Evolutionary conservation across 1,140 invertebrate genomes (phyloP).

Genomic region (Drosophila orosa): DNA sequence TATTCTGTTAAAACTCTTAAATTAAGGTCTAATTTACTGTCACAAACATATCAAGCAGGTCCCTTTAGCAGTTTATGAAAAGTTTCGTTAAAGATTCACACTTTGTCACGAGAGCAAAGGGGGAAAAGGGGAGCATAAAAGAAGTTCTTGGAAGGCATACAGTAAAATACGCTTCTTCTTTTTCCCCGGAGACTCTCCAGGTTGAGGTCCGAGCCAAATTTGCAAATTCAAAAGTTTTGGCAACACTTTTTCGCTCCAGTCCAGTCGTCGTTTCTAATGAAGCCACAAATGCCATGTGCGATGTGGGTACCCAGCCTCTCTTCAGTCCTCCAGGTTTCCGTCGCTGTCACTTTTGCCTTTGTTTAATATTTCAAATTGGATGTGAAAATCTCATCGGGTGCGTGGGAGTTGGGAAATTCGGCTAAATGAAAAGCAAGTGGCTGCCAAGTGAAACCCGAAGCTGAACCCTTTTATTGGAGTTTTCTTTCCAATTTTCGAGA

Average conservation of each 20-base stretch:
- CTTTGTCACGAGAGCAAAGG: constrained; percentile 11
- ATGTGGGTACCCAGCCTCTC: constrained; percentile 6
- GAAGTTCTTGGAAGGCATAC: constrained; percentile 4
- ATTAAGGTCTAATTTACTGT: neutral
- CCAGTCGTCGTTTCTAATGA: constrained; percentile 37
- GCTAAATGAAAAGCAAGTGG: constrained; percentile 41
- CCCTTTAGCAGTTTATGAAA: neutral
- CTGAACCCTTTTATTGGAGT: constrained; percentile 43
- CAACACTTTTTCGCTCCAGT: constrained; percentile 2
- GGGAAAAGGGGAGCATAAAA: neutral
- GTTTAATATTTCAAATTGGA: constrained; percentile 72
- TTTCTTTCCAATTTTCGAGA: constrained; percentile 43
- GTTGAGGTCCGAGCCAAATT: constrained; percentile 12
- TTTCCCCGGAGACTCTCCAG: constrained; percentile 29
- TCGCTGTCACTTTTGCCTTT: constrained; percentile 44
- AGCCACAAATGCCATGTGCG: constrained; percentile 44
- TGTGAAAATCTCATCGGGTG: constrained; percentile 41
- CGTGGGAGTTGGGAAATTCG: constrained; percentile 30
- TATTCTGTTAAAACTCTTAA: neutral
- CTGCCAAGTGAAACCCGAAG: constrained; percentile 30
- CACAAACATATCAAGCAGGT: neutral
- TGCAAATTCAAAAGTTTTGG: constrained; percentile 43
- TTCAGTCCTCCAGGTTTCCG: neutral
- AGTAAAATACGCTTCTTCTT: constrained; percentile 24
- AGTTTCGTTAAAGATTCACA: constrained; percentile 4